Percentiles rank a stretch among this genome's conserved stretches.
phyloP scores from a whole-genome alignment of 2,888 invertebrate genomes.

The Amorpha juglandis region DNA sequence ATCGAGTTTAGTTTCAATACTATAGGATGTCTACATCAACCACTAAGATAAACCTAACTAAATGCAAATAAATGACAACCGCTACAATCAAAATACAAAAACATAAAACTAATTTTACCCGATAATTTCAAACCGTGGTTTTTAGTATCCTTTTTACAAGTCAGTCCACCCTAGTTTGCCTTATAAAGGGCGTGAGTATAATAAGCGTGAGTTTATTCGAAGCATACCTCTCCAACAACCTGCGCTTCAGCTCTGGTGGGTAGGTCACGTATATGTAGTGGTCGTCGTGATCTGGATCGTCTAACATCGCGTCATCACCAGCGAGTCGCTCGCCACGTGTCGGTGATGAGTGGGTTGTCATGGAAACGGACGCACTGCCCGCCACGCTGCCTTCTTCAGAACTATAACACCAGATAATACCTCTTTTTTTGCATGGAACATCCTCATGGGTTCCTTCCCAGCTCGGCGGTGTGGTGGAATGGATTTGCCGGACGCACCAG shows the following conservation, averaged over 20 bases:
- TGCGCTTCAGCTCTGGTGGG: slow-evolving; percentile 93
- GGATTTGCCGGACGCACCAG: too few species aligned
- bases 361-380: slow-evolving; percentile 86
- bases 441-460: too few species aligned
- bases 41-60: too few species aligned
- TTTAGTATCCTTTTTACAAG: not conserved
- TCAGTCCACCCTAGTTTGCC: slow-evolving; percentile 67
- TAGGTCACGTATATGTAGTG: slow-evolving; percentile 95
- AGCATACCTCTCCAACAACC: slow-evolving; percentile 91
- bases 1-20: too few species aligned
- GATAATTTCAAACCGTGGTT: too few species aligned
- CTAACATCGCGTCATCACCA: slow-evolving; percentile 67
- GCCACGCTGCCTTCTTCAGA: slow-evolving; percentile 88
- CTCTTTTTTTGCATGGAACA: too few species aligned
- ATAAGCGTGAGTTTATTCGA: slow-evolving; percentile 69
- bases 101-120: too few species aligned
- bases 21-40: too few species aligned
- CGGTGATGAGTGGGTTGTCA: slow-evolving; percentile 87
- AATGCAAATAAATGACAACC: too few species aligned
- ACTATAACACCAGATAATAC: slow-evolving; percentile 57
- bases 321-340: slow-evolving; percentile 82
- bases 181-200: slow-evolving; percentile 67
- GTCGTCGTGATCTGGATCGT: slow-evolving; percentile 86
- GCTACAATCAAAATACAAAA: too few species aligned
- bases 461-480: too few species aligned